Base-by-base conservation (phyloP, 2,797 vertebrate genomes). In the Sebastiscus tertius region DNA sequence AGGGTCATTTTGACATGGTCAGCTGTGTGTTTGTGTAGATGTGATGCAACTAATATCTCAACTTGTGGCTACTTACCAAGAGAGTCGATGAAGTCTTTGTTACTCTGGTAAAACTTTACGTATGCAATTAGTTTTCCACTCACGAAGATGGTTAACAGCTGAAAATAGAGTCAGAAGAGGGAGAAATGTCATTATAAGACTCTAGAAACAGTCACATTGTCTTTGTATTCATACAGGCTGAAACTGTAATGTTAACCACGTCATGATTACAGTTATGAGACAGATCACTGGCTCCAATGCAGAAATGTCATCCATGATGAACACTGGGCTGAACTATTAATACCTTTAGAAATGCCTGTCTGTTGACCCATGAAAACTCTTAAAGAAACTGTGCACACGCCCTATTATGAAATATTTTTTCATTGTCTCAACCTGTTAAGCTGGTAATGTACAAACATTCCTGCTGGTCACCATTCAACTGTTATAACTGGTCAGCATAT, bases 71-170 rank as follows among this genome's bases (percentile, higher is more conserved):
- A 96, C 98, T 98, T 95, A 99, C 99, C 98, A 56, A 99, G 96
- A 76, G 99, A 99, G 88, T 99, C 99, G 87, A 99, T 98, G 94
- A 99, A 99, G 95, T 99, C 99, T 95, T 99, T 99, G 96, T 99
- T 99, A 95, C 94, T 99, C 94, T 99, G 97, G 94, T 99, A 99
- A 94, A 99, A 99, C 91, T 98, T 99, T 81, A 99, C 96, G 74
- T 99, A 99, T 8, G 98, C 96, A 65, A 87, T 96, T 85, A 99
- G 96, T 86, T 99, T 99, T 79, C 96, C 98, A 81, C 97, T 99
- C 90, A 99, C 98, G 93, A 99, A 99, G 95, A 99, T 99, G 75
- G 98, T 99, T 93, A 99, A 95, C 71, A 99, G 96, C 98, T 99
- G 91, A 33, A 87, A 88, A 90, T n/a, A 80, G 22, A 75, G 14